Evolutionary conservation across 1,140 invertebrate genomes (phyloP).

Genomic region (Antheraea pernyi): DNA sequence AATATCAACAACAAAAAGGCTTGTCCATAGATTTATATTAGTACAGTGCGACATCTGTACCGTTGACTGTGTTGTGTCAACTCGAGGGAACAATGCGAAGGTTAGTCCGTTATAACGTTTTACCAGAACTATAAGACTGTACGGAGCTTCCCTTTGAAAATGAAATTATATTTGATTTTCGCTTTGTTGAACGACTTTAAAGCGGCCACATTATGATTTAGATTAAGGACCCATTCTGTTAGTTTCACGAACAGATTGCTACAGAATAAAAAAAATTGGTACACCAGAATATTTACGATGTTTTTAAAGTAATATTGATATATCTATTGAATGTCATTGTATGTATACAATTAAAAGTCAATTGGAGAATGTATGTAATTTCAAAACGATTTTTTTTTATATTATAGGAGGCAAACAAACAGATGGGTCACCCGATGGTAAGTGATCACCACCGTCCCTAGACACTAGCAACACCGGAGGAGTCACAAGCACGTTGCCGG

Average conservation of each 20-base stretch:
- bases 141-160: not conserved
- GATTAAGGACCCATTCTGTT: not conserved
- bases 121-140: not conserved
- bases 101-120: not conserved
- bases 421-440: no score
- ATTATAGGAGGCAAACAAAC: no score
- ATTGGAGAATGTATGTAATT: no score
- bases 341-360: no score
- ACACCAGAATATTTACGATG: not conserved
- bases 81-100: not conserved
- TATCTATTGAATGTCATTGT: no score
- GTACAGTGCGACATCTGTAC: not conserved
- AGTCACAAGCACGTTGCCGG: no score
- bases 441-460: no score
- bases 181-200: not conserved
- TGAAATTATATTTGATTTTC: conserved; percentile 4
- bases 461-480: no score
- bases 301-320: no score
- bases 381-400: no score
- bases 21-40: no score
- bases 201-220: not conserved
- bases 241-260: not conserved
- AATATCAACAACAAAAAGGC: no score
- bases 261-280: not conserved
- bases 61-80: not conserved